Conservation (phyloP, 2,113 vertebrate species). For the Glaucomys volans region DNA sequence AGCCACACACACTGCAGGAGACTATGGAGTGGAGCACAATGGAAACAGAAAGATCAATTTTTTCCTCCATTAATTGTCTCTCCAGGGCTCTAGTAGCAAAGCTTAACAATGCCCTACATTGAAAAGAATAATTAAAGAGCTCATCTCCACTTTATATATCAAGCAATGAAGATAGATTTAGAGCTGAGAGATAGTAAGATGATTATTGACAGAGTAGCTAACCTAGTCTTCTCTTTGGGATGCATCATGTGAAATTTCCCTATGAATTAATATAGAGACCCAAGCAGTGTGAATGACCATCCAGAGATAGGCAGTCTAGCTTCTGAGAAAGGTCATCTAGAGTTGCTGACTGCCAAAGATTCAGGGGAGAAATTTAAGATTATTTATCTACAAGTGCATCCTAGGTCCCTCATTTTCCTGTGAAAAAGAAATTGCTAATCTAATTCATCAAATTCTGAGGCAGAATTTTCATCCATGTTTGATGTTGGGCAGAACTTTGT, state of each 20-base stretch:
- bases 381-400: neutral
- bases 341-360: neutral
- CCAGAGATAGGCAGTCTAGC: neutral
- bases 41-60: neutral
- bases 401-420: neutral
- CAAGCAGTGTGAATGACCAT: neutral
- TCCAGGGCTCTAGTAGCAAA: neutral
- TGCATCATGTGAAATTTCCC: neutral
- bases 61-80: neutral
- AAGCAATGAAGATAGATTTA: neutral
- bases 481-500: neutral
- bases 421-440: neutral
- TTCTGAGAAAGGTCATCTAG: neutral
- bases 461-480: neutral
- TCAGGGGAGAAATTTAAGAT: neutral
- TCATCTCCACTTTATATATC: neutral
- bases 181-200: neutral
- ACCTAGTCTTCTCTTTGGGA: neutral
- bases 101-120: neutral
- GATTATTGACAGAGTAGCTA: neutral
- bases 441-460: neutral
- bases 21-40: neutral
- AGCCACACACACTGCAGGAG: neutral
- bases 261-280: neutral
- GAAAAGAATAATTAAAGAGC: conserved; percentile 12